These are phyloP conservation scores for Zaprionus lineosus DNA, from an alignment of 2,888 invertebrate species.

Conservation along the genomic window DNA sequence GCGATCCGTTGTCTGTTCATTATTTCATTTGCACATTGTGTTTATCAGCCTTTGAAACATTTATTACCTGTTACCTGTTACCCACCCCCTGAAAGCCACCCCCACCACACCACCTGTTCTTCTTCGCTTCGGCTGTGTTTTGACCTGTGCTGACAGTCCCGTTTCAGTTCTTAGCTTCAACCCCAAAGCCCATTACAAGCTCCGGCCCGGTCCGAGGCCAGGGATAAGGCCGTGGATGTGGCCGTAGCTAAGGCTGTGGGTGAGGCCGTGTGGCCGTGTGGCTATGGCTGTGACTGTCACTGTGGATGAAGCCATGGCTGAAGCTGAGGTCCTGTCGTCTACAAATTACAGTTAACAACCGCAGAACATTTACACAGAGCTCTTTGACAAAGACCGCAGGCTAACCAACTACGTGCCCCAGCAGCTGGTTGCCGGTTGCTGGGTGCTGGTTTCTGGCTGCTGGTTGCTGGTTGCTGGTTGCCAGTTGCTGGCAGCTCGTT, in stretches of 20 bases:
- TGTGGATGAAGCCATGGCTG: too few relatives aligned
- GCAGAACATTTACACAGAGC: conserved; percentile 45
- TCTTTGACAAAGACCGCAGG: conserved; percentile 50
- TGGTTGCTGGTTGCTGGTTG: background rate
- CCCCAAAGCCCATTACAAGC: too few relatives aligned
- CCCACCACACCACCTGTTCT: too few relatives aligned
- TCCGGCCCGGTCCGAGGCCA: too few relatives aligned
- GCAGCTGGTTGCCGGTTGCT: conserved; percentile 3
- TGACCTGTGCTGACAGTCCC: too few relatives aligned
- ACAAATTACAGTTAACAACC: conserved; percentile 60
- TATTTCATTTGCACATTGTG: conserved; percentile 73
- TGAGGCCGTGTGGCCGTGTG: too few relatives aligned
- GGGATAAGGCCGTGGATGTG: too few relatives aligned
- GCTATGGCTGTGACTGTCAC: too few relatives aligned
- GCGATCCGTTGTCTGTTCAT: conserved; percentile 62
- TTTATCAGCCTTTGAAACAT: conserved; percentile 62
- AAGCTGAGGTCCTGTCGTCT: conserved; percentile 41
- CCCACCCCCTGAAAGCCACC: background rate
- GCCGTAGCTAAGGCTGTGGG: too few relatives aligned
- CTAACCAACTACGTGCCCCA: conserved; percentile 67
- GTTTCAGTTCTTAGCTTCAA: too few relatives aligned
- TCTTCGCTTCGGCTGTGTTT: too few relatives aligned
- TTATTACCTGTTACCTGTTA: conserved; percentile 43
- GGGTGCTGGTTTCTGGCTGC: conserved; percentile 1
- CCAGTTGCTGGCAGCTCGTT: conserved; percentile 32